These are phyloP conservation scores for Cottoperca gobio DNA, from an alignment of 2,797 vertebrate genomes.

Conservation along the genomic window DNA sequence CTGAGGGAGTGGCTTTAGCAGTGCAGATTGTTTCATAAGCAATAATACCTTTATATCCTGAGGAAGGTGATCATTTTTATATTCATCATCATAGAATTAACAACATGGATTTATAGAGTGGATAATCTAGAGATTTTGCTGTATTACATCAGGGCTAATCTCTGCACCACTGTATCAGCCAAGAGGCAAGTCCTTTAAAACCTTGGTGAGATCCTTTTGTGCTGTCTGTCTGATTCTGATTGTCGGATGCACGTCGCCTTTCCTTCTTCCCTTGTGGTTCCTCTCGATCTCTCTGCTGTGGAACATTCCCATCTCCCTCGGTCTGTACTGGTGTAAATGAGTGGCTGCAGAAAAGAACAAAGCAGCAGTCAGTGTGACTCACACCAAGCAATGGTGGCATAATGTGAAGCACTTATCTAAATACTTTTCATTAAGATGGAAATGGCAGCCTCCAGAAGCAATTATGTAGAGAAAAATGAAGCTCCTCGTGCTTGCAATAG, in stretches of 20 bases:
- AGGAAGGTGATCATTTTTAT: not conserved
- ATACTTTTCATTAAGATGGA: conserved; percentile 34
- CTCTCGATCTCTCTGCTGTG: conserved; percentile 39
- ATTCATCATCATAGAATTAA: not conserved
- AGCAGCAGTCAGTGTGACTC: conserved; percentile 59
- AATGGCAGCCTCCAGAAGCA: conserved; percentile 28
- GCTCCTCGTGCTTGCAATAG: not conserved
- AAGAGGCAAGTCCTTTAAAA: not conserved
- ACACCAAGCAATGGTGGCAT: conserved; percentile 43
- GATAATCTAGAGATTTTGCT: not conserved
- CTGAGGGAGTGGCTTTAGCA: too few species aligned
- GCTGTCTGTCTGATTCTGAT: not conserved
- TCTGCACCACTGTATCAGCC: not conserved
- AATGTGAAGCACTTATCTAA: conserved; percentile 41
- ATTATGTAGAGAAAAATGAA: not conserved
- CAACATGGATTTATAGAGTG: not conserved
- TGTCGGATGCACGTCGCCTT: conserved; percentile 5
- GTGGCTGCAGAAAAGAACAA: conserved; percentile 45
- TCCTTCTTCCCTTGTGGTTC: not conserved
- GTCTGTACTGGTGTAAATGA: conserved; percentile 24
- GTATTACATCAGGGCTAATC: not conserved
- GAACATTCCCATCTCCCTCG: conserved; percentile 51
- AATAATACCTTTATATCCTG: not conserved
- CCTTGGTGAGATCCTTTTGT: not conserved
- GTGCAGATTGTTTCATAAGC: not conserved